Evolutionary conservation across 23 tunicate species (phyloP), one percentile per base, ranked within the genome.

Genomic region (Halocynthia roretzi): DNA sequence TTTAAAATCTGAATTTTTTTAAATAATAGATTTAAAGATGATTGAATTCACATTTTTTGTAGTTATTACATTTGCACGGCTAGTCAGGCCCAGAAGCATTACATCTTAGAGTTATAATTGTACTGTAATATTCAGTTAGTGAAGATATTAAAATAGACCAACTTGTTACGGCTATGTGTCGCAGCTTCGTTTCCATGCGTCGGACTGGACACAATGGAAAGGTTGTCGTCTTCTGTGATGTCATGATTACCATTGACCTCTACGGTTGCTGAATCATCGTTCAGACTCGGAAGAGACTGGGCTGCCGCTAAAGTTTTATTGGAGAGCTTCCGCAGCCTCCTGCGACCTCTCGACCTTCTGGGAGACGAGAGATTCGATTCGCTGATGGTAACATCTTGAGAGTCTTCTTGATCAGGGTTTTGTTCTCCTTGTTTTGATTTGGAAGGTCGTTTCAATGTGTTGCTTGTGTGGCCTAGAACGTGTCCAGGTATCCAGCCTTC

Each of bases 401-500:
- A 74, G 44, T 31, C 44, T 31, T 31, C 44, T 31, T 31, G 44
- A 31, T 0, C 44, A 31, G 44, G 44, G 44, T 31, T 31, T 31
- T 31, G 44, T 31, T 31, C 44, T 31, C 44, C 44, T 31, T 31
- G 44, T 48, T 53, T 54, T 5, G 23, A 21, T 5, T 74, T 74
- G 10, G 78, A 74, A 19, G 78, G 78, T 53, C 78, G 78, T 22
- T 54, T 53, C 78, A 74, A 74, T 21, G 78, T 74, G 21, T 74
- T 74, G 15, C 78, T 53, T 4, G 78, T 74, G 62, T 74, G 78
- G 44, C 98, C 87, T 64, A 92, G 31, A 71, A 92, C 98, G 78
- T 79, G 81, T 23, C 92, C 92, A 4, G 98, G 98, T 23, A 92
- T 60, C 98, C 98, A 92, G 12, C 98, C 98, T 52, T 92, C 98